Conservation (phyloP, 2,113 vertebrate genomes). For the Melanerpes formicivorus region DNA sequence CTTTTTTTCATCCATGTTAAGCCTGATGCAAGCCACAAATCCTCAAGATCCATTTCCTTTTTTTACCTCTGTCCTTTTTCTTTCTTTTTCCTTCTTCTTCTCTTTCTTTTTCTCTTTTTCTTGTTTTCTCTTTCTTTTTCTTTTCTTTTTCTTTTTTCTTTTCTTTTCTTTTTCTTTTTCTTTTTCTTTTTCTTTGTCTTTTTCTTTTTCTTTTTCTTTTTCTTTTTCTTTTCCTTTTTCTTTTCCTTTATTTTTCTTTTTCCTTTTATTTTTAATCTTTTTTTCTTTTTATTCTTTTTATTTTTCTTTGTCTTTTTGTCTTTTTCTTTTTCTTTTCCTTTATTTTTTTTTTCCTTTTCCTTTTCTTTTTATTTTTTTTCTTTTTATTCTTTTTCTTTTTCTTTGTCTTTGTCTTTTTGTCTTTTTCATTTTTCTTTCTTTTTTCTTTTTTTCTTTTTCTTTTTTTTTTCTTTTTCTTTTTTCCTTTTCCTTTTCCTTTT, state of each 20-base stretch:
- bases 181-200: neutral
- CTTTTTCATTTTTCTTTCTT: too few species aligned
- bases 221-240: conserved; percentile 28
- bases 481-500: conserved; percentile 49
- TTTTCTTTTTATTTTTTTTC: neutral
- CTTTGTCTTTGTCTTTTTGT: too few species aligned
- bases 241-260: too few species aligned
- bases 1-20: conserved; percentile 2
- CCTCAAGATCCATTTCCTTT: conserved; percentile 11
- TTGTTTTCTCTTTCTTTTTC: neutral
- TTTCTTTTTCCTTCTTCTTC: neutral
- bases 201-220: neutral
- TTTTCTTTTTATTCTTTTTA: too few species aligned
- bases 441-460: conserved; percentile 34
- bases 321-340: conserved; percentile 50
- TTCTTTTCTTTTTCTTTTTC: too few species aligned
- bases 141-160: too few species aligned
- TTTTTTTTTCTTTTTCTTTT: neutral
- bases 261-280: too few species aligned
- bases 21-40: conserved; percentile 54
- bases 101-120: neutral
- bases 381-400: too few species aligned
- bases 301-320: neutral
- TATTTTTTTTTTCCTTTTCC: neutral
- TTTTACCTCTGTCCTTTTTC: conserved; percentile 43